Percentiles rank a stretch among this genome's conserved stretches.
Conservation (phyloP, 1,140 invertebrate species). For the Druon quercuslanigerum region DNA sequence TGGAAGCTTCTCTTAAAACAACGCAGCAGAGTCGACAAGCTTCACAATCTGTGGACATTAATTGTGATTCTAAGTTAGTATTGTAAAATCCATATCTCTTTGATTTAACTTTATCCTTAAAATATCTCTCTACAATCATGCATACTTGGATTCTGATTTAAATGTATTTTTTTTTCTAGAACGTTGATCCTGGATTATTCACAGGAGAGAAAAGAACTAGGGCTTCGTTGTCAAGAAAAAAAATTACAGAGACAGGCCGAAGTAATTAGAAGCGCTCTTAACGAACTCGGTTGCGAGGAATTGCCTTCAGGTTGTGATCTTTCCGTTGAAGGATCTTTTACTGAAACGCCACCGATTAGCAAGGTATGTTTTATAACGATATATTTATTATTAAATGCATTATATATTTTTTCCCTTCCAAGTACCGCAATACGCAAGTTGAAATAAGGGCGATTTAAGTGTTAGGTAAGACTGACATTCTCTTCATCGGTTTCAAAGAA, state of each 20-base stretch:
- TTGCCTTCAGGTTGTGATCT: constrained; percentile 89
- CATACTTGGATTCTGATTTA: constrained; percentile 35
- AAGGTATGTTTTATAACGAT: constrained; percentile 57
- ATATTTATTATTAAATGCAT: neutral
- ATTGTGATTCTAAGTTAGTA: constrained; percentile 64
- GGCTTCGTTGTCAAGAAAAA: constrained; percentile 86
- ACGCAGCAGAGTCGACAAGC: constrained; percentile 68
- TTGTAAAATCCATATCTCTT: constrained; percentile 15
- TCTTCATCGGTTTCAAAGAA: too few species aligned
- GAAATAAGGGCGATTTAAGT: too few species aligned
- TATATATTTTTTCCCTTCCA: constrained; percentile 8
- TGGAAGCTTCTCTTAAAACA: constrained; percentile 79
- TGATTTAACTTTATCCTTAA: neutral
- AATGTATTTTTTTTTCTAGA: constrained; percentile 45
- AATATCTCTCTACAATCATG: constrained; percentile 1
- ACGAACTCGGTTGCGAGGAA: constrained; percentile 89
- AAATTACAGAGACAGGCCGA: constrained; percentile 88
- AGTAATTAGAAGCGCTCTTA: constrained; percentile 87
- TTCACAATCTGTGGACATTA: constrained; percentile 65
- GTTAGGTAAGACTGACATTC: too few species aligned
- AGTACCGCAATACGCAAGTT: neutral
- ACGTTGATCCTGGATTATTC: constrained; percentile 67
- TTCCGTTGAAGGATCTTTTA: constrained; percentile 77
- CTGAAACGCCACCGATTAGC: constrained; percentile 62
- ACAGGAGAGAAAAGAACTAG: constrained; percentile 76